These are phyloP conservation scores for Aphis craccivora DNA, from an alignment of 1,140 invertebrate genomes.

Conservation along the genomic window DNA sequence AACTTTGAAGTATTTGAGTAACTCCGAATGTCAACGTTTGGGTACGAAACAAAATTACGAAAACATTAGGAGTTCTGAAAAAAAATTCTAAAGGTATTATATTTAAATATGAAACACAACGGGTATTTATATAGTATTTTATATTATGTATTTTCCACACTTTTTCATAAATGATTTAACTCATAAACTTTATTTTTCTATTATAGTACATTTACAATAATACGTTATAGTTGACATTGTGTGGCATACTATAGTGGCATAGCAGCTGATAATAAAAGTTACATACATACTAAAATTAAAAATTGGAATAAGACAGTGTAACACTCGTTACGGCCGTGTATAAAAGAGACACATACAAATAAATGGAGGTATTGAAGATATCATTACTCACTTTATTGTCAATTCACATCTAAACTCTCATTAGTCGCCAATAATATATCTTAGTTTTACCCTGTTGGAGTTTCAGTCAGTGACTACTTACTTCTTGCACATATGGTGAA, in stretches of 20 bases:
- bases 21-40: background rate
- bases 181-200: background rate
- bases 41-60: background rate
- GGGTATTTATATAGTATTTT: background rate
- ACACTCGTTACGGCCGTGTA: background rate
- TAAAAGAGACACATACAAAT: background rate
- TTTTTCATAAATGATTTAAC: background rate
- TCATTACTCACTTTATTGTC: background rate
- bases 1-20: background rate
- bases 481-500: background rate
- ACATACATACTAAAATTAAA: background rate
- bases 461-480: background rate
- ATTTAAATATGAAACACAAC: background rate
- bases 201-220: background rate
- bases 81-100: background rate
- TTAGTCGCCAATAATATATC: background rate
- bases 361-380: background rate
- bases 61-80: background rate
- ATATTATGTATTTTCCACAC: background rate
- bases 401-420: background rate
- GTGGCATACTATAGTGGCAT: background rate
- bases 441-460: too few species aligned
- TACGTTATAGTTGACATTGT: background rate
- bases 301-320: background rate
- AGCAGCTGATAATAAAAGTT: too few species aligned